These are phyloP conservation scores for Cheirogaleus medius DNA, from an alignment of 2,113 vertebrate genomes.

Conservation along the genomic window DNA sequence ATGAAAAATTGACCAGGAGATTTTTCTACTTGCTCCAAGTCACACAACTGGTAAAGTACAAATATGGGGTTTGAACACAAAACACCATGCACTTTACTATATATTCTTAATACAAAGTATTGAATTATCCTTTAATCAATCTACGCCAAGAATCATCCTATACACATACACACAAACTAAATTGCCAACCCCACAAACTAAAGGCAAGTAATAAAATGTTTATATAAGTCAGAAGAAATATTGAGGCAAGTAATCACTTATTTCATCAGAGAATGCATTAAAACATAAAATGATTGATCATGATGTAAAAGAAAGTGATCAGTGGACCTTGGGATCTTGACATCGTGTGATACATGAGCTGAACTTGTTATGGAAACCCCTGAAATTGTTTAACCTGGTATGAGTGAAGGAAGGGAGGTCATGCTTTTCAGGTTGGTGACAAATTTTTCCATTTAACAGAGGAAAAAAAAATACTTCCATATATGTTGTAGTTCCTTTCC, in stretches of 20 bases:
- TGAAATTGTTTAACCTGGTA: slow-evolving; percentile 77
- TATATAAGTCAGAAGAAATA: slow-evolving; percentile 80
- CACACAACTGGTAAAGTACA: neutral
- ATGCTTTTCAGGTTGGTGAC: slow-evolving; percentile 63
- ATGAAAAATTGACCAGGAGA: slow-evolving; percentile 11
- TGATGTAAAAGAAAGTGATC: slow-evolving; percentile 80
- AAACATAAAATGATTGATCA: slow-evolving; percentile 82
- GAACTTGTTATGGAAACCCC: slow-evolving; percentile 73
- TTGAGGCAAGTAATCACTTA: slow-evolving; percentile 80
- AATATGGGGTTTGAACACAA: slow-evolving; percentile 50
- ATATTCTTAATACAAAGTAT: slow-evolving; percentile 73
- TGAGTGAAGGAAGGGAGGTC: slow-evolving; percentile 65
- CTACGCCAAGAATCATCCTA: slow-evolving; percentile 73
- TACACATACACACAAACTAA: slow-evolving; percentile 75
- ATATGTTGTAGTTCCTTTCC: neutral
- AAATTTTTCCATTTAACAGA: slow-evolving; percentile 71
- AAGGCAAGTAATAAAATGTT: slow-evolving; percentile 77
- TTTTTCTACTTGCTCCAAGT: slow-evolving; percentile 22
- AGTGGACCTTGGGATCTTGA: slow-evolving; percentile 66
- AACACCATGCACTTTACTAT: slow-evolving; percentile 40
- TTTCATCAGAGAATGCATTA: slow-evolving; percentile 82
- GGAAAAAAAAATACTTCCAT: slow-evolving; percentile 33
- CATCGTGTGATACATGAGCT: slow-evolving; percentile 70
- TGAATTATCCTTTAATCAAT: slow-evolving; percentile 77
- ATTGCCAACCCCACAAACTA: slow-evolving; percentile 72